Conservation (phyloP, 2,888 invertebrate species). For the Vesta saturnalis region DNA sequence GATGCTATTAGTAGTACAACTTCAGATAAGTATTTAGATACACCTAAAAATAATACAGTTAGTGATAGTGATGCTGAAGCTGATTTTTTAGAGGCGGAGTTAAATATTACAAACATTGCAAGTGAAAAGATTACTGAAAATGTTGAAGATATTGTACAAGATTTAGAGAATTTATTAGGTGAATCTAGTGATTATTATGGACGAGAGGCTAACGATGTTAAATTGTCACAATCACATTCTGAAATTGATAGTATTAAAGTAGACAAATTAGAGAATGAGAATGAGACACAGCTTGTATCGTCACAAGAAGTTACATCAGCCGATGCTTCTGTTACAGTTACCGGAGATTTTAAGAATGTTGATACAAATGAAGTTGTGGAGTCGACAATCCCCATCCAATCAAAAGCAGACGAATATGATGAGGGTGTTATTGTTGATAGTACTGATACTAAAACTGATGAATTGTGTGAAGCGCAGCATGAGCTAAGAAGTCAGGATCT, state of each 20-base stretch:
- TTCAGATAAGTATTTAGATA: slow-evolving; percentile 28
- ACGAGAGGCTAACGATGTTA: slow-evolving; percentile 3
- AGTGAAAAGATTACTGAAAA: slow-evolving; percentile 57
- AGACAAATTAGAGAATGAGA: background rate
- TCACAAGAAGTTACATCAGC: background rate
- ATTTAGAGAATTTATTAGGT: slow-evolving; percentile 59
- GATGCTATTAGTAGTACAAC: slow-evolving; percentile 60
- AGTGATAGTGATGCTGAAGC: slow-evolving; percentile 18
- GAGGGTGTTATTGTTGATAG: background rate
- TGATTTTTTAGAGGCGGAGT: slow-evolving; percentile 50
- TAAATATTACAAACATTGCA: slow-evolving; percentile 50
- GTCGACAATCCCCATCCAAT: background rate
- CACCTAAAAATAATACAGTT: background rate
- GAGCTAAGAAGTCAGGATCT: no score
- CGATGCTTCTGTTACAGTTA: background rate
- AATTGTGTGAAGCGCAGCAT: background rate
- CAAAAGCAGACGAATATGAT: background rate
- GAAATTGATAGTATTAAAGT: slow-evolving; percentile 24
- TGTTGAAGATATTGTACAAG: slow-evolving; percentile 61
- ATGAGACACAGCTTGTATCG: background rate
- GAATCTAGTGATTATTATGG: slow-evolving; percentile 38
- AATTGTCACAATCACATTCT: slow-evolving; percentile 5
- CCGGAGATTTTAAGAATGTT: background rate
- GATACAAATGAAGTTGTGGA: background rate
- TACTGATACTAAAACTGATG: background rate